Evolutionary conservation across 2,888 invertebrate species (phyloP).

Genomic region (Fragum fragum): DNA sequence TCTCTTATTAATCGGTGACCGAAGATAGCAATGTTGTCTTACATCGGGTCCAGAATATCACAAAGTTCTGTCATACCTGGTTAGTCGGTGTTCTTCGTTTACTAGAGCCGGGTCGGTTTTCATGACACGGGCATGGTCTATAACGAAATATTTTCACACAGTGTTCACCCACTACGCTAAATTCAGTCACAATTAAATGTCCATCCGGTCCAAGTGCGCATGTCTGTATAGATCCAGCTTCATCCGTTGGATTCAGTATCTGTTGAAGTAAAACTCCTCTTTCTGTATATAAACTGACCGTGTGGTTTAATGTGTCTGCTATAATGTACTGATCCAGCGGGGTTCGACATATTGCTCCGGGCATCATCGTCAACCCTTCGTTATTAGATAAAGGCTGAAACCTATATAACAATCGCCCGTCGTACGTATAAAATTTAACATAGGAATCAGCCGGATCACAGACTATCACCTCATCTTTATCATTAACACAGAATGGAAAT

Average conservation of each 20-base stretch:
- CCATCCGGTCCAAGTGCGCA: conserved; percentile 83
- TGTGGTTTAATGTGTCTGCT: conserved; percentile 81
- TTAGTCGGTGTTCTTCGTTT: conserved; percentile 76
- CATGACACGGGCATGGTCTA: conserved; percentile 79
- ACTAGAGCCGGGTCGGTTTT: conserved; percentile 76
- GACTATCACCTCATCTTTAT: conserved; percentile 79
- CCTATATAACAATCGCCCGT: conserved; percentile 74
- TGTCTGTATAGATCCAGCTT: conserved; percentile 79
- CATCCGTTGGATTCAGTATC: conserved; percentile 79
- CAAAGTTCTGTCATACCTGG: conserved; percentile 39
- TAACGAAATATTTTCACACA: conserved; percentile 84
- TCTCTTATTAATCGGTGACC: too few species aligned
- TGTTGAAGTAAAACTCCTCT: conserved; percentile 77
- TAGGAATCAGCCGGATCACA: conserved; percentile 75
- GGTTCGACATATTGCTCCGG: conserved; percentile 80
- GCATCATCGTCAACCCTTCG: conserved; percentile 76
- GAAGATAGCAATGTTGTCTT: too few species aligned
- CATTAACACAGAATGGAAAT: conserved; percentile 72
- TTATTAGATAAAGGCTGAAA: conserved; percentile 74
- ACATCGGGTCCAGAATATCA: too few species aligned
- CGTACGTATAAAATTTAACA: conserved; percentile 77
- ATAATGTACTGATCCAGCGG: conserved; percentile 79
- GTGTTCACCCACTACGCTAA: conserved; percentile 80
- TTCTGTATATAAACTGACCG: conserved; percentile 81
- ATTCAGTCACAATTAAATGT: conserved; percentile 82